Conservation (phyloP, 2,888 invertebrate genomes). For the Cerastoderma edule region DNA sequence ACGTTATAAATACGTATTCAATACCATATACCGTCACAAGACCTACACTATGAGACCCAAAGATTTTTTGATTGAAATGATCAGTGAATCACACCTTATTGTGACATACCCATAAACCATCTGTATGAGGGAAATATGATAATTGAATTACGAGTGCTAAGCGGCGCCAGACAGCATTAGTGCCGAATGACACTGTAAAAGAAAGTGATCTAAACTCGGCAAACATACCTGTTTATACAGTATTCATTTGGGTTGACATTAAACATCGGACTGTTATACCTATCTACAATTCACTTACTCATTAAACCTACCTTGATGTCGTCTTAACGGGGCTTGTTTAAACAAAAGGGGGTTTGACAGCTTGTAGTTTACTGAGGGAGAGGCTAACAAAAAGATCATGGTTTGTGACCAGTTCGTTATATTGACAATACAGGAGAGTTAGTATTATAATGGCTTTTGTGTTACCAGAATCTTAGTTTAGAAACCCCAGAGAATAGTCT, state of each 20-base stretch:
- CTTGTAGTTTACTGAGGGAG: too few relatives aligned
- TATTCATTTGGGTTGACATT: constrained; percentile 50
- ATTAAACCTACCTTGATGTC: constrained; percentile 2
- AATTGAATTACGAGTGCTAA: constrained; percentile 9
- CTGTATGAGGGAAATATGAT: not conserved
- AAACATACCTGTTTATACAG: constrained; percentile 28
- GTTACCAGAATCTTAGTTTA: too few relatives aligned
- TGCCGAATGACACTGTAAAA: constrained; percentile 15
- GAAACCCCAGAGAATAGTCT: too few relatives aligned
- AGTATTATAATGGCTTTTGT: too few relatives aligned
- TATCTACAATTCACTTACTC: constrained; percentile 7
- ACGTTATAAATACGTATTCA: not conserved
- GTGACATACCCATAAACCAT: not conserved
- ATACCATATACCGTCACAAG: not conserved
- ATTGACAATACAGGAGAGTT: too few relatives aligned
- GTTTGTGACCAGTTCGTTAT: too few relatives aligned
- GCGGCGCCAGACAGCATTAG: constrained; percentile 24
- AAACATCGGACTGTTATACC: constrained; percentile 16
- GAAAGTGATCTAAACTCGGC: constrained; percentile 17
- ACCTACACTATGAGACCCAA: not conserved
- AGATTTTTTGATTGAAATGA: too few relatives aligned
- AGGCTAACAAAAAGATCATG: too few relatives aligned
- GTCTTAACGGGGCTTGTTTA: not conserved
- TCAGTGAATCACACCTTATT: too few relatives aligned
- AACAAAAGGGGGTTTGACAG: not conserved